Conservation (phyloP, 2,888 invertebrate species). For the Beris chalybata region DNA sequence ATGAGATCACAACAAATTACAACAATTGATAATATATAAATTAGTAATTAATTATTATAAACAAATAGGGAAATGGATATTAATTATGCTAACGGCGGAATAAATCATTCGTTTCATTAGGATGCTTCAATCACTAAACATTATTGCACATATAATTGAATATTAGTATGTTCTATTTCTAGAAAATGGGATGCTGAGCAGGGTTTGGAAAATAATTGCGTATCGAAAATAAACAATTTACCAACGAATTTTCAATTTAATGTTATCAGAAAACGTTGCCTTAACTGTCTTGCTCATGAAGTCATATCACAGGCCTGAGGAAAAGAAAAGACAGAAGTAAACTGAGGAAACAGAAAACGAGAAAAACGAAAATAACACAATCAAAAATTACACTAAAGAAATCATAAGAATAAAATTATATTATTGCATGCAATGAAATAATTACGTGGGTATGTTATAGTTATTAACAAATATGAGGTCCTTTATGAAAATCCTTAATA, state of each 20-base stretch:
- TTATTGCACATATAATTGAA: too few species aligned
- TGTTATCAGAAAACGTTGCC: constrained; percentile 41
- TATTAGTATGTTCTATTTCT: too few species aligned
- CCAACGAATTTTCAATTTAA: constrained; percentile 41
- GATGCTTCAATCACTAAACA: too few species aligned
- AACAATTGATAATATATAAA: too few species aligned
- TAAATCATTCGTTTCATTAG: too few species aligned
- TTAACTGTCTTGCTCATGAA: constrained; percentile 41
- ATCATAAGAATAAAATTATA: neutral
- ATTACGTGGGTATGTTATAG: neutral
- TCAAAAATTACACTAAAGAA: constrained; percentile 11
- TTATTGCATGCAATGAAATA: too few species aligned
- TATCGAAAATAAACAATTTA: constrained; percentile 33
- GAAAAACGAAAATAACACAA: constrained; percentile 9
- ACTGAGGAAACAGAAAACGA: constrained; percentile 32
- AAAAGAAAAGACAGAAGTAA: constrained; percentile 37
- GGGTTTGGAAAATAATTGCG: too few species aligned
- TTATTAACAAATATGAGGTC: neutral
- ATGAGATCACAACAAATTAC: too few species aligned
- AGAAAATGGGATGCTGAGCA: too few species aligned
- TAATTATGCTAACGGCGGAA: neutral
- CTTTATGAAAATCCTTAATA: too few species aligned
- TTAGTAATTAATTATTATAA: too few species aligned
- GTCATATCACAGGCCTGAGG: constrained; percentile 40
- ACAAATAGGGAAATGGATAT: neutral